Percentiles rank a stretch among this genome's conserved stretches.
Evolutionary conservation across 2,113 vertebrate species (phyloP).

Genomic region (chimpanzee (Pan troglodytes)): NHGRI_mPanTro3-v2.1_pri NC_072404.2:7187501-7188000

Average conservation of each 20-base stretch:
- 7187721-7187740: fast-evolving
- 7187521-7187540: constrained; percentile 86
- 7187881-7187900: fast-evolving
- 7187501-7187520: constrained; percentile 92
- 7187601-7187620: constrained; percentile 56
- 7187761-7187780: fast-evolving
- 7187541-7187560: constrained; percentile 88
- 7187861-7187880: background rate
- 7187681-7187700: background rate
- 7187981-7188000: background rate
- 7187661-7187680: background rate
- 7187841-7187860: background rate
- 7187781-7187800: background rate
- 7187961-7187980: background rate
- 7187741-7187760: background rate
- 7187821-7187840: background rate
- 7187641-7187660: fast-evolving
- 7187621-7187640: constrained; percentile 31
- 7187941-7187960: background rate
- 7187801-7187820: background rate
- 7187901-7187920: background rate
- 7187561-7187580: constrained; percentile 90
- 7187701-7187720: background rate
- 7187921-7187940: background rate
- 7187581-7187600: constrained; percentile 79